Evolutionary conservation across 1,140 invertebrate species (phyloP).

Genomic region (Apis florea): DNA sequence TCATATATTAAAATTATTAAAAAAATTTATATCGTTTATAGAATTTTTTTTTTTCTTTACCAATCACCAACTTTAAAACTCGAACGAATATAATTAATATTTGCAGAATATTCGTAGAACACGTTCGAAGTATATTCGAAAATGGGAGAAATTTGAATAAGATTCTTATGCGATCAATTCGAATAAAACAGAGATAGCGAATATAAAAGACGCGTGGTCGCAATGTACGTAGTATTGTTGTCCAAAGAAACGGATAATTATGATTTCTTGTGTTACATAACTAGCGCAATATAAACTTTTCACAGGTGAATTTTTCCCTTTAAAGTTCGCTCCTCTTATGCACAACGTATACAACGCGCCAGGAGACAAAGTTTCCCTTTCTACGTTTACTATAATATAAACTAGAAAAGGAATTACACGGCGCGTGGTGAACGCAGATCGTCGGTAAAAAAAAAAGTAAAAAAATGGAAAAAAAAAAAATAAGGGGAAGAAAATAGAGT

Average conservation of each 20-base stretch:
- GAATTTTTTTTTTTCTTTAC: neutral
- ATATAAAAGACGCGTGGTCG: neutral
- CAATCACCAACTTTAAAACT: neutral
- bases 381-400: constrained; percentile 46
- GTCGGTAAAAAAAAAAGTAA: constrained; percentile 11
- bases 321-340: constrained; percentile 52
- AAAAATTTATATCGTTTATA: too few relatives aligned
- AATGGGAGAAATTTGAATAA: neutral
- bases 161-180: neutral
- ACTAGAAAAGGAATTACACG: constrained; percentile 32
- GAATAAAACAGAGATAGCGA: neutral
- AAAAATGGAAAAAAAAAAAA: too few relatives aligned
- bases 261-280: constrained; percentile 51
- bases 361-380: constrained; percentile 54
- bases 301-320: constrained; percentile 45
- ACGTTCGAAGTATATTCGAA: neutral
- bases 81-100: neutral
- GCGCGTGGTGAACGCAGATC: neutral
- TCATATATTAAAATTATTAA: too few relatives aligned
- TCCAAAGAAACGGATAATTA: constrained; percentile 45
- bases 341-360: constrained; percentile 26
- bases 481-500: neutral
- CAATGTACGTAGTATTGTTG: constrained; percentile 5
- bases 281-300: constrained; percentile 52
- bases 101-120: neutral